Evolutionary conservation across 2,797 vertebrate species (phyloP).

Genomic region (Orestias chungarensis): DNA sequence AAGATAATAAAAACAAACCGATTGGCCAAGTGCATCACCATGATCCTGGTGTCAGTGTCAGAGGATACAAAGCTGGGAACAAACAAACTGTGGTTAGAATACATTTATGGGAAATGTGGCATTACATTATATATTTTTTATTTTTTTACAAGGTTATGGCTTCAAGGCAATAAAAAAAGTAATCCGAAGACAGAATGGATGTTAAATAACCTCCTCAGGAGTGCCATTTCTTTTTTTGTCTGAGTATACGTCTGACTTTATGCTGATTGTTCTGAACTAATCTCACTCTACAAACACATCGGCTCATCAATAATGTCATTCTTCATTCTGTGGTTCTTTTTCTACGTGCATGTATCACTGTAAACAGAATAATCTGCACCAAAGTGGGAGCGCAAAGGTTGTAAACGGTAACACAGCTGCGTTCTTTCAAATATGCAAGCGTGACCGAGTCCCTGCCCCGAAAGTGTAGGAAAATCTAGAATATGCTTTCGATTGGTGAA

Average conservation of each 20-base stretch:
- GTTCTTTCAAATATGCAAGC: neutral
- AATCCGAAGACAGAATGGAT: too few species aligned
- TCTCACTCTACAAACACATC: neutral
- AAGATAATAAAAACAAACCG: slow-evolving; percentile 11
- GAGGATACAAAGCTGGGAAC: slow-evolving; percentile 4
- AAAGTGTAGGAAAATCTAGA: neutral
- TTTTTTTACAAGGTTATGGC: too few species aligned
- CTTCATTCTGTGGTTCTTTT: neutral
- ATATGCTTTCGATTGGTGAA: neutral
- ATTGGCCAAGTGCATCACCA: neutral
- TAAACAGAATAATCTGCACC: slow-evolving; percentile 29
- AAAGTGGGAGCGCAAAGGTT: neutral
- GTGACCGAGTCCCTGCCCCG: neutral
- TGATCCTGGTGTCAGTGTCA: neutral
- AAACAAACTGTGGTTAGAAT: too few species aligned
- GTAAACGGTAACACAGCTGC: slow-evolving; percentile 29
- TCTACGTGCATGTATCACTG: slow-evolving; percentile 8
- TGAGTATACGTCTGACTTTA: neutral
- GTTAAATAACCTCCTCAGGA: too few species aligned
- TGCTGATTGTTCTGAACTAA: neutral
- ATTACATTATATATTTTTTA: too few species aligned
- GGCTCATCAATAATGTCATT: neutral
- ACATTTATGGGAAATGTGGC: too few species aligned
- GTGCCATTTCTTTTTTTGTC: too few species aligned
- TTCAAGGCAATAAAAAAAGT: too few species aligned